A percentile compares a stretch with the other conserved stretches of the same genome.
phyloP scores from a whole-genome alignment of 2,113 vertebrate species.

The Microcebus jonahi region DNA sequence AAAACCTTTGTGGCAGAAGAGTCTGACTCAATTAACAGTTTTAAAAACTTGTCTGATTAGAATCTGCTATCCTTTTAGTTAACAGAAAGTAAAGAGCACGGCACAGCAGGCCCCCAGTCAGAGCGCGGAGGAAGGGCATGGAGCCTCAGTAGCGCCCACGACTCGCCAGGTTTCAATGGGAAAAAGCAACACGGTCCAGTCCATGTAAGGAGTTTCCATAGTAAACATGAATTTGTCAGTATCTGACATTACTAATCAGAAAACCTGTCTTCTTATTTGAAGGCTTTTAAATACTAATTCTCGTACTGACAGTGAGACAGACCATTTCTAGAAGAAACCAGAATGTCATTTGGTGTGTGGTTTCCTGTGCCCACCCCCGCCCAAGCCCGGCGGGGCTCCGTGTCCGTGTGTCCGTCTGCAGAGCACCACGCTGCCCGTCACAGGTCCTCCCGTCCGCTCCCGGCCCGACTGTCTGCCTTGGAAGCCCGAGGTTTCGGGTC shows the following conservation, averaged over 20 bases:
- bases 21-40: background rate
- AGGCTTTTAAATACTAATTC: constrained; percentile 44
- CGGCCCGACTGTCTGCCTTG: constrained; percentile 87
- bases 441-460: constrained; percentile 88
- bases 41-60: background rate
- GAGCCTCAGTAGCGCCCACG: fast-evolving
- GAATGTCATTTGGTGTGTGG: background rate
- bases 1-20: background rate
- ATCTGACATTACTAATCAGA: constrained; percentile 15
- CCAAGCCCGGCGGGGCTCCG: background rate
- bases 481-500: constrained; percentile 68
- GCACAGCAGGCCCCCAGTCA: background rate
- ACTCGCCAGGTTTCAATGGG: background rate
- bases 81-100: background rate
- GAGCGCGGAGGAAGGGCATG: background rate
- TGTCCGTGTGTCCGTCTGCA: background rate
- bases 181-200: constrained; percentile 22
- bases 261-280: constrained; percentile 55
- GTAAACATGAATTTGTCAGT: background rate
- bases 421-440: constrained; percentile 70
- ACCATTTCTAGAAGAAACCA: background rate
- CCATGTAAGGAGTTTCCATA: background rate
- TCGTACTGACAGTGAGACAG: fast-evolving
- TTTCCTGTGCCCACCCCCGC: fast-evolving
- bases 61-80: background rate